These are phyloP conservation scores for Anorthoa munda DNA, from an alignment of 2,888 invertebrate genomes.

Conservation along the genomic window DNA sequence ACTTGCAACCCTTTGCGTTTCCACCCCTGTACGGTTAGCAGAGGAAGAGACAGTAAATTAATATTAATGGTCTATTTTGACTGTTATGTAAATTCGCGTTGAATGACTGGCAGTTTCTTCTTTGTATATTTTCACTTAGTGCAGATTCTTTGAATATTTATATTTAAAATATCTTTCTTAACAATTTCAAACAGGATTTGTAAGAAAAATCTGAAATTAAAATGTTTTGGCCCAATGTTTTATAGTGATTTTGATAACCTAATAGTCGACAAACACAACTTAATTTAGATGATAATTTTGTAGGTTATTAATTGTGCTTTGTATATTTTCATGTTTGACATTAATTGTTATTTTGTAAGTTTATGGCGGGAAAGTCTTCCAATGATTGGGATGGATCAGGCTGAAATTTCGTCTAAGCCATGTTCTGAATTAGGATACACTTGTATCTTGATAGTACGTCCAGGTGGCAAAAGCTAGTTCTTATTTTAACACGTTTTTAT, in stretches of 20 bases:
- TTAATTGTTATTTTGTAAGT: too few relatives aligned
- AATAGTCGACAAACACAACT: too few relatives aligned
- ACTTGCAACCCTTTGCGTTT: constrained; percentile 87
- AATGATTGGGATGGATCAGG: too few relatives aligned
- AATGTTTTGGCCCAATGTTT: not conserved
- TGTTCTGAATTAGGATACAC: too few relatives aligned
- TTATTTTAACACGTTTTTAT: too few relatives aligned
- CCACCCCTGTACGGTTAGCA: constrained; percentile 77
- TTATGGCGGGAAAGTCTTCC: too few relatives aligned
- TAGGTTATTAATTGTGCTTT: too few relatives aligned
- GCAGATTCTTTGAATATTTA: not conserved
- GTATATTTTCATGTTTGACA: too few relatives aligned
- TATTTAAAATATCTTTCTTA: not conserved
- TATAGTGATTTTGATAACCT: not conserved
- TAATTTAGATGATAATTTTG: too few relatives aligned
- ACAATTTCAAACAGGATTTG: not conserved
- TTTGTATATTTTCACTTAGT: not conserved
- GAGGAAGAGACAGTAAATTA: constrained; percentile 80
- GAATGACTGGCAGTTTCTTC: constrained; percentile 19
- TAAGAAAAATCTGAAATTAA: not conserved
- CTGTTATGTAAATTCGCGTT: constrained; percentile 24
- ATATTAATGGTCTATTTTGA: constrained; percentile 45
- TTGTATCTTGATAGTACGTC: too few relatives aligned
- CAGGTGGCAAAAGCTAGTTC: too few relatives aligned
- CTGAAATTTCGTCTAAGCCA: too few relatives aligned